Conservation (phyloP, 2,797 vertebrate species). For the Smutsia temminckii region DNA sequence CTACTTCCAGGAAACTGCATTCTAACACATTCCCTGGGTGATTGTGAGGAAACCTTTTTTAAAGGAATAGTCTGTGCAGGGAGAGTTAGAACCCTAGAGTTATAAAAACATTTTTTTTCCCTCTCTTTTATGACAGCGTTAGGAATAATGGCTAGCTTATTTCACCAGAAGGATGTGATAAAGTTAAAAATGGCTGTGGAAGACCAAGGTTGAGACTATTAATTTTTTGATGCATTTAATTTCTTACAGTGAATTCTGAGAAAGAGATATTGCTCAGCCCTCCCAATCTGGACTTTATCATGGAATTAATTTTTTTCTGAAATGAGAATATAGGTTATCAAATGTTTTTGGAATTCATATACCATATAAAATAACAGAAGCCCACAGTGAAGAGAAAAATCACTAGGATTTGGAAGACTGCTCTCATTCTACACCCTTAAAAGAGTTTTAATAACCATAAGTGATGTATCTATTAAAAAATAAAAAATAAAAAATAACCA, state of each 20-base stretch:
- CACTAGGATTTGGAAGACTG: not conserved
- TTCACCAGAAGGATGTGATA: not conserved
- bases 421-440: not conserved
- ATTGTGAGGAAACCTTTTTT: not conserved
- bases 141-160: not conserved
- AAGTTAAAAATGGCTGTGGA: not conserved
- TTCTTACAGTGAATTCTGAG: not conserved
- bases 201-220: not conserved
- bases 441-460: constrained; percentile 15
- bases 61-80: not conserved
- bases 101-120: not conserved
- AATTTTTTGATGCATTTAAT: not conserved
- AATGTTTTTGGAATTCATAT: constrained; percentile 7
- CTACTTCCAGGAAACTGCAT: not conserved
- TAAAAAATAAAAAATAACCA: not conserved
- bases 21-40: not conserved
- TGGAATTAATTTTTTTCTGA: constrained; percentile 38
- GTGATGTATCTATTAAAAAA: not conserved
- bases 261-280: not conserved
- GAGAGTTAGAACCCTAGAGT: not conserved
- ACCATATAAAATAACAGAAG: constrained; percentile 4
- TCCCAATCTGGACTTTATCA: not conserved
- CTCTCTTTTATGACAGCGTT: not conserved
- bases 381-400: constrained; percentile 7
- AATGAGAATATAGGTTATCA: constrained; percentile 1